Percentiles rank a stretch among this genome's conserved stretches.
phyloP scores from a whole-genome alignment of 92 coral and sea anemone genomes.

The Epizoanthus fatuus region DNA sequence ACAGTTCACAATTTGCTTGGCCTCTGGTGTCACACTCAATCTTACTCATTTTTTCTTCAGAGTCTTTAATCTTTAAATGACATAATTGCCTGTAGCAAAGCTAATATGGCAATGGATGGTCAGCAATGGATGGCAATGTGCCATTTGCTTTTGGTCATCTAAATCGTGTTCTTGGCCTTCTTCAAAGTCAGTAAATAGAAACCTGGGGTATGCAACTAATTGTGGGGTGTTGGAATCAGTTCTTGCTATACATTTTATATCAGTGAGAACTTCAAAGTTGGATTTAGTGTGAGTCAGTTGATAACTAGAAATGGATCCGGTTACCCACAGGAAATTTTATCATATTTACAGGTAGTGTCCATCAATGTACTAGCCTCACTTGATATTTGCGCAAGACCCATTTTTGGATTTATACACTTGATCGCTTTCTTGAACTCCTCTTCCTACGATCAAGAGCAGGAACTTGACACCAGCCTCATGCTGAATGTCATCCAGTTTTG shows the following conservation, averaged over 20 bases:
- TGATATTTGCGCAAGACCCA: slow-evolving; percentile 53
- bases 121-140: too few relatives aligned
- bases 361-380: slow-evolving; percentile 15
- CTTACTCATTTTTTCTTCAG: not conserved
- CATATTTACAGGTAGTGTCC: slow-evolving; percentile 51
- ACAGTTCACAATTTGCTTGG: slow-evolving; percentile 8
- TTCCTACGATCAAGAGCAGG: slow-evolving; percentile 21
- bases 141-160: not conserved
- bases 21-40: not conserved
- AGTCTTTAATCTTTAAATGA: not conserved
- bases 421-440: slow-evolving; percentile 46
- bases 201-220: not conserved
- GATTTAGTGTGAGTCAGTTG: slow-evolving; percentile 58
- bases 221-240: not conserved
- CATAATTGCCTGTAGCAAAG: too few relatives aligned
- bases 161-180: not conserved
- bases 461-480: slow-evolving; percentile 57
- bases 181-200: not conserved
- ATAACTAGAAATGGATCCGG: slow-evolving; percentile 58
- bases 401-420: slow-evolving; percentile 56
- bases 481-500: slow-evolving; percentile 45
- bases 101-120: too few relatives aligned
- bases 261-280: not conserved
- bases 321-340: slow-evolving; percentile 23
- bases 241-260: not conserved